Conservation (phyloP, 2,797 vertebrate species). For the Rhinophrynus dorsalis region DNA sequence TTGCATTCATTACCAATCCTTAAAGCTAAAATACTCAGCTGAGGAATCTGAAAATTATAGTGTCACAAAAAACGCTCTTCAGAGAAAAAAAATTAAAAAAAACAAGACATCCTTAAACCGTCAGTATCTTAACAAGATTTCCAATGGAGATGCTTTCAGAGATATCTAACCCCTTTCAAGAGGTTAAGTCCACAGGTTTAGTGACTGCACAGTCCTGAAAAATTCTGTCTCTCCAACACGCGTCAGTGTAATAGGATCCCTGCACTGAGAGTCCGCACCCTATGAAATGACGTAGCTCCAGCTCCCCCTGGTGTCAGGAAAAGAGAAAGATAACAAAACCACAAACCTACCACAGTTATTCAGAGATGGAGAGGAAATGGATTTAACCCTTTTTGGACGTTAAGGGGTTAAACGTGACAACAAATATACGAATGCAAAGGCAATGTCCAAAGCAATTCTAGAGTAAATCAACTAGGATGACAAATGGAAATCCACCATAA, state of each 20-base stretch:
- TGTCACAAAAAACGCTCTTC: constrained; percentile 54
- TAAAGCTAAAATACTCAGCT: constrained; percentile 54
- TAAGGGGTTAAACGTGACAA: too few relatives aligned
- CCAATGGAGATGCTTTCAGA: constrained; percentile 48
- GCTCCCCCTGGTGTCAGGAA: constrained; percentile 38
- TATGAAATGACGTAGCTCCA: constrained; percentile 10
- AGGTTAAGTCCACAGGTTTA: constrained; percentile 40
- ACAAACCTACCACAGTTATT: too few relatives aligned
- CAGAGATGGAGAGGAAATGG: too few relatives aligned
- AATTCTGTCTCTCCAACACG: constrained; percentile 14
- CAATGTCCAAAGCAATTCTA: too few relatives aligned
- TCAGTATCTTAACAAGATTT: constrained; percentile 33
- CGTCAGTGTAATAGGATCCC: constrained; percentile 12
- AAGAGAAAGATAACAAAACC: constrained; percentile 5
- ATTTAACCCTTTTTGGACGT: too few relatives aligned
- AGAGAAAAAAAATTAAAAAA: constrained; percentile 50
- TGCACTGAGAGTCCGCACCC: neutral
- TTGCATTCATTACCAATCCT: constrained; percentile 64
- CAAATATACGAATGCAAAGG: too few relatives aligned
- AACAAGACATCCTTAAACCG: constrained; percentile 50
- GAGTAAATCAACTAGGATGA: too few relatives aligned
- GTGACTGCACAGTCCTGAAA: constrained; percentile 17
- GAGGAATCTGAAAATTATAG: constrained; percentile 57
- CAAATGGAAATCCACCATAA: too few relatives aligned
- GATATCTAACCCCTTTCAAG: constrained; percentile 37